A percentile compares a stretch with the other conserved stretches of the same genome.
phyloP scores from a whole-genome alignment of 2,888 invertebrate species.

The Geotrupes spiniger region DNA sequence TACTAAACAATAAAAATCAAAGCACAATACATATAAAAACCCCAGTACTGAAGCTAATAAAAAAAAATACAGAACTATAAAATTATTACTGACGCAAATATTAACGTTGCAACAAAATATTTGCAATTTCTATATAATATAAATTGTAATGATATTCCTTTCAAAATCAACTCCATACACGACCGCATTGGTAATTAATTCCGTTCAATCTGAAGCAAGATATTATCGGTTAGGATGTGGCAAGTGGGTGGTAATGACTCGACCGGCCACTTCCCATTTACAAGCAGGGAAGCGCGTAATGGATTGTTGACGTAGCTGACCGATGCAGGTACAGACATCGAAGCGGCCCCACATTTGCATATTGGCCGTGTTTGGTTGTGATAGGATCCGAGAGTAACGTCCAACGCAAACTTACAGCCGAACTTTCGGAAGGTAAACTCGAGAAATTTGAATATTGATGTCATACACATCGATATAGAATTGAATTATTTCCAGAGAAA shows the following conservation, averaged over 20 bases:
- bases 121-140: too few relatives aligned
- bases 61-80: too few relatives aligned
- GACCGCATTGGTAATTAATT: neutral
- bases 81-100: too few relatives aligned
- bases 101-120: too few relatives aligned
- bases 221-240: conserved; percentile 6
- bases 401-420: conserved; percentile 42
- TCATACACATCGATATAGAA: conserved; percentile 21
- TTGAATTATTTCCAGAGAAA: conserved; percentile 17
- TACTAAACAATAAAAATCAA: too few relatives aligned
- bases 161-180: too few relatives aligned
- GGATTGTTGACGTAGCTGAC: conserved; percentile 51
- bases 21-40: too few relatives aligned
- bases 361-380: conserved; percentile 48
- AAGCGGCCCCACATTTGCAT: conserved; percentile 45
- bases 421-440: conserved; percentile 28
- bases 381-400: conserved; percentile 44
- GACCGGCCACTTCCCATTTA: conserved; percentile 25
- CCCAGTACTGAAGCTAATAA: too few relatives aligned
- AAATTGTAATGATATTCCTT: too few relatives aligned
- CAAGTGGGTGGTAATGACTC: conserved; percentile 9
- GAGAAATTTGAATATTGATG: conserved; percentile 47
- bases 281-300: conserved; percentile 43
- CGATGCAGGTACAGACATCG: conserved; percentile 48
- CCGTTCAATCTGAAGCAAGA: neutral